These are phyloP conservation scores for Gallinago nigripennis DNA, from an alignment of 2,797 vertebrate genomes.

Conservation along the genomic window DNA sequence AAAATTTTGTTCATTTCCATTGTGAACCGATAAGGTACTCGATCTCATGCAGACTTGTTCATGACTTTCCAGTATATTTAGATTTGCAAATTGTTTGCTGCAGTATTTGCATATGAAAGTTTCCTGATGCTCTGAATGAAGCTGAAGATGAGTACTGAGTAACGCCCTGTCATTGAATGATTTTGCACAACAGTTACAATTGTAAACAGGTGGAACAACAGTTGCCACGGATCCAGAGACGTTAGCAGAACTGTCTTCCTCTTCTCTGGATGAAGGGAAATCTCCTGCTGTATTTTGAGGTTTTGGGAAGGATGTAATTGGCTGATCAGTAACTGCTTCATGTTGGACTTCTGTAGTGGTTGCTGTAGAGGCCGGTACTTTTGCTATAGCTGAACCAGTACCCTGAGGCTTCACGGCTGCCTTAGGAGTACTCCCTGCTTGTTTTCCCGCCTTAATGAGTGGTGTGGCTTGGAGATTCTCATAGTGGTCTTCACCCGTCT, in stretches of 20 bases:
- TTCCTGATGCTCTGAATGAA: slow-evolving; percentile 89
- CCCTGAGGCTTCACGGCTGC: slow-evolving; percentile 45
- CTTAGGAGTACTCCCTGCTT: slow-evolving; percentile 61
- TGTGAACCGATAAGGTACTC: slow-evolving; percentile 64
- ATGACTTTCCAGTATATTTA: slow-evolving; percentile 88
- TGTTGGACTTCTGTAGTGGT: slow-evolving; percentile 38
- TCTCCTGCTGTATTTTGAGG: slow-evolving; percentile 55
- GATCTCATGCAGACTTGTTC: slow-evolving; percentile 86
- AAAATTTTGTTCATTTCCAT: slow-evolving; percentile 71
- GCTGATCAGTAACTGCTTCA: slow-evolving; percentile 43
- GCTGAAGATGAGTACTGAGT: slow-evolving; percentile 85
- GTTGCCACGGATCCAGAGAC: slow-evolving; percentile 3
- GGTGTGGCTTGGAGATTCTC: slow-evolving; percentile 51
- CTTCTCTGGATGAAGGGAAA: slow-evolving; percentile 49
- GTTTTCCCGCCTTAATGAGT: slow-evolving; percentile 50
- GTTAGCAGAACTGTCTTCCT: slow-evolving; percentile 52
- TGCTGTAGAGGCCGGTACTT: slow-evolving; percentile 15
- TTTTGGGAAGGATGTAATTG: slow-evolving; percentile 34
- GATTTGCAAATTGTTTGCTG: slow-evolving; percentile 90
- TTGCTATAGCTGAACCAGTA: slow-evolving; percentile 18
- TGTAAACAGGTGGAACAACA: slow-evolving; percentile 77
- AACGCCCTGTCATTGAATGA: slow-evolving; percentile 85
- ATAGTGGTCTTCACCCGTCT: slow-evolving; percentile 38
- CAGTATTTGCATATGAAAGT: slow-evolving; percentile 91
- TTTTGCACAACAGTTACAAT: slow-evolving; percentile 86